Evolutionary conservation across 2,113 vertebrate genomes (phyloP), one percentile per base, ranked within the genome.

Genomic region (Caracal caracal): DNA sequence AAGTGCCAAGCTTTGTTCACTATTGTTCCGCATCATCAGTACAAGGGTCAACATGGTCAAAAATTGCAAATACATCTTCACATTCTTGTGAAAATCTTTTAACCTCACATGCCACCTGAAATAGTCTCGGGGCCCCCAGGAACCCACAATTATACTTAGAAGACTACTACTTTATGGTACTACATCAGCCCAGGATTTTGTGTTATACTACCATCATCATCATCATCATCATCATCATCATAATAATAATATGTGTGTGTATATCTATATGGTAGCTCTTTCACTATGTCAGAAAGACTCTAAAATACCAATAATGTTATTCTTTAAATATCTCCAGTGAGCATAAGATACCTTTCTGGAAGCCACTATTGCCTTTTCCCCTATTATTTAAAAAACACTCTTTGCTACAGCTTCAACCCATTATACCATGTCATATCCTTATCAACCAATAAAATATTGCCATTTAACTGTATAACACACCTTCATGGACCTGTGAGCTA

Each of bases 61-160:
- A 59, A 61, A 53, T 28, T n/a, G 4, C 59, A 92, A 83, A 56
- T 33, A 24, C 12, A 12, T 61, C 10, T 83, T 89, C 19, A 19
- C 37, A 24, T 53, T 78, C 70, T 26, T 81, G 24, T 40, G 33
- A 82, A 96, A 94, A 63, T 53, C 4, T 43, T 43, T 24, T 81
- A 53, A 7, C 30, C 10, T 59, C 47, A n/a, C 1, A 1, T 30
- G 26, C 40, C 15, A 22, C 61, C 33, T 40, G 59, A 88, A 70
- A 43, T n/a, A 35, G 56, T 63, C n/a, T 59, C 0, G 0, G 20
- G 15, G 24, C 4, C 1, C 33, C 16, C 17, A 40, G 5, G 28
- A 70, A 91, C 28, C 65, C 3, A 0, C 3, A 5, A 26, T 17
- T 26, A 16, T 6, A 19, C 33, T 70, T 79, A 37, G 66, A 65